Percentiles rank a stretch among this genome's conserved stretches.
phyloP scores from a whole-genome alignment of 2,113 vertebrate genomes.

The Notarius quadriscutis region DNA sequence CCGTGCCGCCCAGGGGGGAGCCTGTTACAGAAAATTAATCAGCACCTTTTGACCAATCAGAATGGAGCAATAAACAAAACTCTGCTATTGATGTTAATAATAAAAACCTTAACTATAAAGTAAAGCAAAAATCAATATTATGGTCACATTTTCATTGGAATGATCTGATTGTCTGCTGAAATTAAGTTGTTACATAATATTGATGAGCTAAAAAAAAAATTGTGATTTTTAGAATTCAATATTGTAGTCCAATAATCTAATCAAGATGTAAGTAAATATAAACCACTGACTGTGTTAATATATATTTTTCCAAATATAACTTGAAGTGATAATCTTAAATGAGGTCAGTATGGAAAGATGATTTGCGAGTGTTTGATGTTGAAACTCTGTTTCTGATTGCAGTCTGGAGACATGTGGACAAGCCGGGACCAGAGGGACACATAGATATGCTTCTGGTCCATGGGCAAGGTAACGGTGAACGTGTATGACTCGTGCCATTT shows the following conservation, averaged over 20 bases:
- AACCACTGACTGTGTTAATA: not conserved
- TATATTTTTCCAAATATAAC: not conserved
- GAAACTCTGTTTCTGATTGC: conserved; percentile 36
- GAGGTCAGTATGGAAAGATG: not conserved
- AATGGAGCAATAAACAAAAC: not conserved
- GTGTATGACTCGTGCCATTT: not conserved
- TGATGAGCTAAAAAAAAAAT: not conserved
- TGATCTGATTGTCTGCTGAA: not conserved
- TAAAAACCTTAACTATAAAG: not conserved
- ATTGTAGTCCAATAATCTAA: no score
- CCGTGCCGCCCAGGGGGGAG: no score
- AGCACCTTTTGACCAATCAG: not conserved
- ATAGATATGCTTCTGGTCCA: conserved; percentile 84
- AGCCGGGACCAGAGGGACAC: conserved; percentile 80
- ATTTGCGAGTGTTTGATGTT: not conserved
- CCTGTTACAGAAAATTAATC: not conserved
- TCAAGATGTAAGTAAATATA: not conserved
- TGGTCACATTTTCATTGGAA: not conserved
- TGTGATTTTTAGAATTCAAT: no score
- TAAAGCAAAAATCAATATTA: not conserved
- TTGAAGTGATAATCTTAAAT: not conserved
- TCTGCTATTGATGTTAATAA: not conserved
- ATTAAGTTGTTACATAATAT: not conserved
- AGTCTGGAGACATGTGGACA: conserved; percentile 97
- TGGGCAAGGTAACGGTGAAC: conserved; percentile 79